Evolutionary conservation across 2,113 vertebrate genomes (phyloP), one percentile per base, ranked within the genome.

Genomic region (Erythrolamprus reginae): DNA sequence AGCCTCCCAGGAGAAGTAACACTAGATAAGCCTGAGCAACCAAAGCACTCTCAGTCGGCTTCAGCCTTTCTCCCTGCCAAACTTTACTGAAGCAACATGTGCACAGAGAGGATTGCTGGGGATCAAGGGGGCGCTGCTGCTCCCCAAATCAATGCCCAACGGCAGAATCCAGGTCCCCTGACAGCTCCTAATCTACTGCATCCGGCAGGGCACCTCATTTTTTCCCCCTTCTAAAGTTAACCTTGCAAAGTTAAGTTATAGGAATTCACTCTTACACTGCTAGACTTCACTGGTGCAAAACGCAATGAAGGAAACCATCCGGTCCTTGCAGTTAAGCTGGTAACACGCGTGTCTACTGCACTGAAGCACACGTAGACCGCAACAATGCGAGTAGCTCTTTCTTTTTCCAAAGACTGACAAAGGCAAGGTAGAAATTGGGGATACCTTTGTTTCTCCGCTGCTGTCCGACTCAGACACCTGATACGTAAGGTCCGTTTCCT

Each of bases 401-500:
- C 42, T 8, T 58, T 86, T 15, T 8, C 5, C 19, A 19, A 23
- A 85, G 47, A 70, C 28, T 4, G 38, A 45, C 17, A 48, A 45
- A 13, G 70, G 52, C n/a, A 61, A 45, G 48, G 8, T 26, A 21
- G 7, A 19, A 48, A 52, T 15, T 82, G 2, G 8, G 51, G 21
- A 23, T 96, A 99, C 99, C 99, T 99, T 99, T 89, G 98, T 98
- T 95, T 99, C 99, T n/a, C 98, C 99, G 33, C 99, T 98, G 97
- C 98, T 99, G 97, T 99, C 99, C 0, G 98, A 99, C 95, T 99
- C 99, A 0, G 99, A 99, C 97, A 99, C 99, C 97, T 99, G 99
- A 97, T 99, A 99, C 91, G 98, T 99, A 97, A 99, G 99, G 96
- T 99, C 99, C 0, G 99, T 99, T 96, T 99, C 99, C 97, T 99